These are phyloP conservation scores for Esox masquinongy DNA, from an alignment of 2,797 vertebrate genomes.

Conservation along the genomic window DNA sequence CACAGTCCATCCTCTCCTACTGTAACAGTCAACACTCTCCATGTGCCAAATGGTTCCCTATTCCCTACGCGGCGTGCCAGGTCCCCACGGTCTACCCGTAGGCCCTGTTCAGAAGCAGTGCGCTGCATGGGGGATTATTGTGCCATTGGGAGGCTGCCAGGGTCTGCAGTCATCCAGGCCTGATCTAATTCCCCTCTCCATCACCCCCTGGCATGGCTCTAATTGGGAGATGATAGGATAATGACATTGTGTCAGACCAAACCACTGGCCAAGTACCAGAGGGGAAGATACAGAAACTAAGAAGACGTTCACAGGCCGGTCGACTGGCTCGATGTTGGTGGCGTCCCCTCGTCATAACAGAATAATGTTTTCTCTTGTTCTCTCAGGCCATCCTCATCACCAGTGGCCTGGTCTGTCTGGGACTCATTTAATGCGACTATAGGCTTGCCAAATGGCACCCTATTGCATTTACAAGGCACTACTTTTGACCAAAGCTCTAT, in stretches of 20 bases:
- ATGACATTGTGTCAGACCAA: constrained; percentile 28
- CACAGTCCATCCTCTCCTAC: not conserved
- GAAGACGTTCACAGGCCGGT: not conserved
- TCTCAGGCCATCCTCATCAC: constrained; percentile 40
- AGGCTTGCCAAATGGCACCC: too few relatives aligned
- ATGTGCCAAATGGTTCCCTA: too few relatives aligned
- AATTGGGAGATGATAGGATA: constrained; percentile 19
- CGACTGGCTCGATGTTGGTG: not conserved
- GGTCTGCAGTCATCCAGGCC: not conserved
- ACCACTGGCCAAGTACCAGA: constrained; percentile 8
- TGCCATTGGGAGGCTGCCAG: not conserved
- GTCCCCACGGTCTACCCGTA: too few relatives aligned
- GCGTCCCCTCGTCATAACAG: not conserved
- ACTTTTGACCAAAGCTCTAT: too few relatives aligned
- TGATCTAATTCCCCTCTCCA: constrained; percentile 9
- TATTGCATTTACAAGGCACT: too few relatives aligned
- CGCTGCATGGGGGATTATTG: not conserved
- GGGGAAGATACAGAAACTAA: not conserved
- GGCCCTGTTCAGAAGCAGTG: too few relatives aligned
- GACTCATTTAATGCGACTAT: too few relatives aligned
- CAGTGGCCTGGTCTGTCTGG: constrained; percentile 39
- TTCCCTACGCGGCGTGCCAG: too few relatives aligned
- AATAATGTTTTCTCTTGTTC: constrained; percentile 45
- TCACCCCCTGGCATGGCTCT: constrained; percentile 16
- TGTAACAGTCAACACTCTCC: not conserved